phyloP scores from a whole-genome alignment of 2,113 vertebrate species.

The Brachyhypopomus gauderio region DNA sequence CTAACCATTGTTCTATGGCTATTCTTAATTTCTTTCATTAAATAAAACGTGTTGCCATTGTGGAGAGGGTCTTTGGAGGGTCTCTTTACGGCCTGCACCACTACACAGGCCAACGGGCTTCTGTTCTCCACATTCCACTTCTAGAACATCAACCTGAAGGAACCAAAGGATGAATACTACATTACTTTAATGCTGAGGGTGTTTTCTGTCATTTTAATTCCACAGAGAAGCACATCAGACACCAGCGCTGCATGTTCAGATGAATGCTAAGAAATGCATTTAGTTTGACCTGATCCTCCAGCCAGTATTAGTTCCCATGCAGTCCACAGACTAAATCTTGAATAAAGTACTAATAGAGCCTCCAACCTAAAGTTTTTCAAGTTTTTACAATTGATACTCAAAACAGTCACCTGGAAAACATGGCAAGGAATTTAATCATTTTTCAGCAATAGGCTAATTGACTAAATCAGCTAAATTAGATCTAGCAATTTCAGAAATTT shows the following conservation, averaged over 20 bases:
- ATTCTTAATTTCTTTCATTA: constrained; percentile 43
- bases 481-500: background rate
- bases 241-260: background rate
- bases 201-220: constrained; percentile 6
- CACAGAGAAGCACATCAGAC: background rate
- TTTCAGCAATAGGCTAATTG: background rate
- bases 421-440: background rate
- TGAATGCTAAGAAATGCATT: no score
- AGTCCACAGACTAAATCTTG: no score
- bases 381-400: background rate
- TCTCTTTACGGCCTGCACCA: constrained; percentile 40
- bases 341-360: no score
- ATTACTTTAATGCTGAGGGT: constrained; percentile 3
- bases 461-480: background rate
- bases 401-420: background rate
- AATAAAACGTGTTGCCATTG: constrained; percentile 52
- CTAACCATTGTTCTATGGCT: constrained; percentile 38
- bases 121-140: constrained; percentile 31
- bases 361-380: no score
- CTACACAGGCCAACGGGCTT: constrained; percentile 42
- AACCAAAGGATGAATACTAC: constrained; percentile 20
- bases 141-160: constrained; percentile 10
- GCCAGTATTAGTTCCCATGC: no score
- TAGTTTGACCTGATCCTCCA: no score
- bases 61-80: constrained; percentile 32